Percentiles rank a stretch among this genome's conserved stretches.
Evolutionary conservation across 2,113 vertebrate species (phyloP).

Genomic region (Beaufortia kweichowensis): DNA sequence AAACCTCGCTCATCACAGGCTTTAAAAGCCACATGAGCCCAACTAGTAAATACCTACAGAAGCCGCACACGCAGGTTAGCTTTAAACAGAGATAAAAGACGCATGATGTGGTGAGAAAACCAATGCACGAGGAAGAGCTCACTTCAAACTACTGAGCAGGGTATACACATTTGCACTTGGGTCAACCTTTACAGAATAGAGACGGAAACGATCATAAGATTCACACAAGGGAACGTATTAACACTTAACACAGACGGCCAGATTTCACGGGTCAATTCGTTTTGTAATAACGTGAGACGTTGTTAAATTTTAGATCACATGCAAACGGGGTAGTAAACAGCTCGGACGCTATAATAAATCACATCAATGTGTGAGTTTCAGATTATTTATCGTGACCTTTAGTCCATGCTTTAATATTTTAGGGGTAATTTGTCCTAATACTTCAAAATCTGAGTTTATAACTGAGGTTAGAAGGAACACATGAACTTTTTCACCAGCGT

Average conservation of each 20-base stretch:
- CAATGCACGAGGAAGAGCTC: not conserved
- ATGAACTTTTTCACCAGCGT: too few relatives aligned
- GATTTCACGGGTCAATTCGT: constrained; percentile 15
- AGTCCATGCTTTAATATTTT: constrained; percentile 9
- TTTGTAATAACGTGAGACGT: constrained; percentile 32
- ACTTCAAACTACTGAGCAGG: not conserved
- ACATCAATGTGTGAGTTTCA: constrained; percentile 2
- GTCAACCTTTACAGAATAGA: not conserved
- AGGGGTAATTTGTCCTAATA: constrained; percentile 14
- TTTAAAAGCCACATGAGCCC: constrained; percentile 20
- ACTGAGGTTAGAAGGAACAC: not conserved
- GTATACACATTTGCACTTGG: not conserved
- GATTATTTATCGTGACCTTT: constrained; percentile 19
- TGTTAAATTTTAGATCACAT: constrained; percentile 8
- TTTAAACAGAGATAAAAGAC: not conserved
- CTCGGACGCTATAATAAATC: constrained; percentile 1
- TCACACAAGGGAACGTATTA: constrained; percentile 14
- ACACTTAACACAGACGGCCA: constrained; percentile 17
- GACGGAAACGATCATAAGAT: constrained; percentile 5
- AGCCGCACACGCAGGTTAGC: not conserved
- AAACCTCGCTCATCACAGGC: constrained; percentile 16
- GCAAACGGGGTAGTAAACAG: not conserved
- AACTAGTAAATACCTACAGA: constrained; percentile 20
- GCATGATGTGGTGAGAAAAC: not conserved
- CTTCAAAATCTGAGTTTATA: not conserved